phyloP scores from a whole-genome alignment of 37 sponge, comb jelly and placozoan species.

The Spongilla lacustris region DNA sequence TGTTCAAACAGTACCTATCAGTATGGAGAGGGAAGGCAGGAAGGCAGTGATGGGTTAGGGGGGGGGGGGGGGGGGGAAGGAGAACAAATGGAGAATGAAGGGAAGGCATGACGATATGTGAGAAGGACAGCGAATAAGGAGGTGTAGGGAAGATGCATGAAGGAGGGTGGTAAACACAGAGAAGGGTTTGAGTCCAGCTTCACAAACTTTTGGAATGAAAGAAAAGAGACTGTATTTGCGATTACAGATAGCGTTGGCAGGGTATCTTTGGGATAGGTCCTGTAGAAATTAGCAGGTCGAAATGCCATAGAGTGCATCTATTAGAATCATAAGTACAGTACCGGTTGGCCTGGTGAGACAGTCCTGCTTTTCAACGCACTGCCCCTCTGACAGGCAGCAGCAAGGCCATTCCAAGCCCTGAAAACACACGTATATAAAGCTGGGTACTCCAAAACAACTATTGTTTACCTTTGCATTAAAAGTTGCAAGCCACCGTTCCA shows the following conservation, averaged over 20 bases:
- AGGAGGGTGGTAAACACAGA: not conserved
- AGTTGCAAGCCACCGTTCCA: slow-evolving; percentile 51
- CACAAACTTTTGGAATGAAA: slow-evolving; percentile 82
- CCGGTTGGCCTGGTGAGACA: slow-evolving; percentile 22
- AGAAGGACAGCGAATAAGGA: not conserved
- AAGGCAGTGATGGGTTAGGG: not conserved
- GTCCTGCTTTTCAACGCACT: slow-evolving; percentile 27
- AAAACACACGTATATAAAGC: not conserved
- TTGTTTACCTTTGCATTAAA: slow-evolving; percentile 14
- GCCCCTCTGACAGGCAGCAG: slow-evolving; percentile 22
- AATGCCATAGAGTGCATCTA: not conserved
- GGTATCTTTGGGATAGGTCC: slow-evolving; percentile 28
- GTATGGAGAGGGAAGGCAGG: not conserved
- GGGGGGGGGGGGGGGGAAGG: not conserved
- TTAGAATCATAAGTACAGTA: not conserved
- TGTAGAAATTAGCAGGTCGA: not conserved
- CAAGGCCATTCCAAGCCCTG: not conserved
- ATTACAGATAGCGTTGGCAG: slow-evolving; percentile 68
- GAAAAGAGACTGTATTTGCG: slow-evolving; percentile 83
- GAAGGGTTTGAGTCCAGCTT: not conserved
- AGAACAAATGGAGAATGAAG: not conserved
- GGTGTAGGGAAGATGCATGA: not conserved
- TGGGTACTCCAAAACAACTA: not conserved
- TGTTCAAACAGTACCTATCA: slow-evolving; percentile 88
- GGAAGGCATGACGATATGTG: not conserved